A percentile compares a stretch with the other conserved stretches of the same genome.
Conservation (phyloP, 1,140 invertebrate species). For the Diabrotica undecimpunctata region DNA sequence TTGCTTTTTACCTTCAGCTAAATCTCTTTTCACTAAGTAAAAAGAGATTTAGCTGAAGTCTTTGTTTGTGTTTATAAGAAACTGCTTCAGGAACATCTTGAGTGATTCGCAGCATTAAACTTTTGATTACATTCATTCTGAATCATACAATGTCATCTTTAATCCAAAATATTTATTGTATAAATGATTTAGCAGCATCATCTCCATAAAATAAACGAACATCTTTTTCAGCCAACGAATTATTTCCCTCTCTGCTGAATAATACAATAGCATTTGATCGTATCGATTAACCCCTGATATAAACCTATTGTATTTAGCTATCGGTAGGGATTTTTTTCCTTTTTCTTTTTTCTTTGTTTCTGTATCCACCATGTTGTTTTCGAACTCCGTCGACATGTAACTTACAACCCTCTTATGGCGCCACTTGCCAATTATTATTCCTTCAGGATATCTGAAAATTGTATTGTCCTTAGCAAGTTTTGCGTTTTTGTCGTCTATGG, state of each 20-base stretch:
- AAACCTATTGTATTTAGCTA: slow-evolving; percentile 38
- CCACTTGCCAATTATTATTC: slow-evolving; percentile 38
- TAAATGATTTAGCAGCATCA: slow-evolving; percentile 11
- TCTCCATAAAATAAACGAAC: slow-evolving; percentile 31
- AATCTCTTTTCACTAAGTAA: too few relatives aligned
- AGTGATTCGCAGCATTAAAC: too few relatives aligned
- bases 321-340: slow-evolving; percentile 25
- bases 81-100: too few relatives aligned
- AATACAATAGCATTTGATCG: too few relatives aligned
- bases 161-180: slow-evolving; percentile 3
- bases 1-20: too few relatives aligned
- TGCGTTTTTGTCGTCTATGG: slow-evolving; percentile 26
- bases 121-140: too few relatives aligned
- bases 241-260: slow-evolving; percentile 29
- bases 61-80: too few relatives aligned
- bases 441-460: slow-evolving; percentile 28
- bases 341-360: slow-evolving; percentile 26
- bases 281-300: slow-evolving; percentile 23
- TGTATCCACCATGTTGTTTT: slow-evolving; percentile 25
- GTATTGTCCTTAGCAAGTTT: slow-evolving; percentile 40
- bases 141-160: too few relatives aligned
- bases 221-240: slow-evolving; percentile 42
- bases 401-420: slow-evolving; percentile 32
- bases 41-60: too few relatives aligned
- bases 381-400: slow-evolving; percentile 30